Conservation (phyloP, 2,888 invertebrate species). For the Leistus spinibarbis region DNA sequence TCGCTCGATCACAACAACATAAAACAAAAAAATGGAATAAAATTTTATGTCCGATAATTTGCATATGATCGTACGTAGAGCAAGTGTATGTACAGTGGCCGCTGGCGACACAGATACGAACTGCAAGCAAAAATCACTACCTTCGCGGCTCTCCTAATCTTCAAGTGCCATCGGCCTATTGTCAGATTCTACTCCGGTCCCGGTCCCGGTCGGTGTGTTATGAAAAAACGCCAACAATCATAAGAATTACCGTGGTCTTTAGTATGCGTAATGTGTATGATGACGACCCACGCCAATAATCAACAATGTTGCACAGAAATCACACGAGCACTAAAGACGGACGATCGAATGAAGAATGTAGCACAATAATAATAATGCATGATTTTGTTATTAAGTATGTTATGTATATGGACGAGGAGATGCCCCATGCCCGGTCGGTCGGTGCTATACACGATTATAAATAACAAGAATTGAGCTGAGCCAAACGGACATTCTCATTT, state of each 20-base stretch:
- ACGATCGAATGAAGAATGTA: not conserved
- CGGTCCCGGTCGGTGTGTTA: slow-evolving; percentile 2
- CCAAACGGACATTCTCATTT: not conserved
- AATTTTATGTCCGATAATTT: slow-evolving; percentile 38
- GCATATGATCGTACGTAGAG: slow-evolving; percentile 31
- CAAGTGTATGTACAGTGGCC: slow-evolving; percentile 5
- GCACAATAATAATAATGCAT: not conserved
- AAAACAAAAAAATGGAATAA: slow-evolving; percentile 36
- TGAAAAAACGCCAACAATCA: slow-evolving; percentile 23
- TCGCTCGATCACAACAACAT: slow-evolving; percentile 10
- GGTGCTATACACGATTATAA: not conserved
- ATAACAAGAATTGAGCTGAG: not conserved
- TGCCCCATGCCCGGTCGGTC: too few relatives aligned
- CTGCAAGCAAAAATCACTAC: slow-evolving; percentile 39
- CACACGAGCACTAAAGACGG: not conserved
- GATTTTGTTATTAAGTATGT: not conserved
- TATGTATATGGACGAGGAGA: not conserved
- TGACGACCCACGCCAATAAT: not conserved
- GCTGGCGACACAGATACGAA: slow-evolving; percentile 31
- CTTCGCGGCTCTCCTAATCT: slow-evolving; percentile 32
- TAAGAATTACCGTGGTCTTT: slow-evolving; percentile 34
- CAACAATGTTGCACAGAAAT: not conserved
- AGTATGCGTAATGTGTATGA: slow-evolving; percentile 29
- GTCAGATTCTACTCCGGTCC: slow-evolving; percentile 1
- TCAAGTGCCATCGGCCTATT: slow-evolving; percentile 25